Percentiles rank a stretch among this genome's conserved stretches.
These are phyloP conservation scores for Drosophila prolongata DNA, from an alignment of 2,888 invertebrate genomes.

Conservation along the genomic window DNA sequence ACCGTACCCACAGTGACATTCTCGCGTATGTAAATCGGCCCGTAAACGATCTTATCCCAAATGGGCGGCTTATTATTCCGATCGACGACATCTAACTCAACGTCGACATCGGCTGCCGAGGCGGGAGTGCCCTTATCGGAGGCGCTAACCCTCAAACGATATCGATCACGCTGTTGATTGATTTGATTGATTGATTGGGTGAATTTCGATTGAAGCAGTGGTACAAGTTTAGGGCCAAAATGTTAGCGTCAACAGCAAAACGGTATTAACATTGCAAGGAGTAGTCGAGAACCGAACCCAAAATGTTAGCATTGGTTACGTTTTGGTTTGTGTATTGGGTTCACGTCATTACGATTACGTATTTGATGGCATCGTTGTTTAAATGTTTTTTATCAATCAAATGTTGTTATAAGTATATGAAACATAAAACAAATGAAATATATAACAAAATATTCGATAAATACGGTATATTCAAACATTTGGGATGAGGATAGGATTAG, in stretches of 20 bases:
- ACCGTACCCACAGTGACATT: slow-evolving; percentile 99
- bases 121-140: slow-evolving; percentile 97
- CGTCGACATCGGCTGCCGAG: slow-evolving; percentile 97
- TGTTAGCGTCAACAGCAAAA: slow-evolving; percentile 49
- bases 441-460: slow-evolving; percentile 15
- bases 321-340: slow-evolving; percentile 57
- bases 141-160: slow-evolving; percentile 97
- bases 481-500: slow-evolving; percentile 3
- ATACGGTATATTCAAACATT: slow-evolving; percentile 7
- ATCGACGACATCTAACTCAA: slow-evolving; percentile 99
- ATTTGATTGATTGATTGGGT: slow-evolving; percentile 39
- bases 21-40: slow-evolving; percentile 99
- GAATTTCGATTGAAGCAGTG: slow-evolving; percentile 25
- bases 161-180: slow-evolving; percentile 93
- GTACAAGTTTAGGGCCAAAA: slow-evolving; percentile 6
- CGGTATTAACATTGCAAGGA: slow-evolving; percentile 28
- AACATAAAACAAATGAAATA: slow-evolving; percentile 46
- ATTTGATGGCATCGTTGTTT: slow-evolving; percentile 67
- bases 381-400: slow-evolving; percentile 36
- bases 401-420: slow-evolving; percentile 44
- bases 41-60: slow-evolving; percentile 97
- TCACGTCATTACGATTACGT: slow-evolving; percentile 64
- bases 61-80: slow-evolving; percentile 99
- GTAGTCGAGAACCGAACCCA: slow-evolving; percentile 41
- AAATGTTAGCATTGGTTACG: slow-evolving; percentile 32